A percentile compares a stretch with the other conserved stretches of the same genome.
Evolutionary conservation across 2,113 vertebrate species (phyloP).

Genomic region (Bungarus multicinctus): DNA sequence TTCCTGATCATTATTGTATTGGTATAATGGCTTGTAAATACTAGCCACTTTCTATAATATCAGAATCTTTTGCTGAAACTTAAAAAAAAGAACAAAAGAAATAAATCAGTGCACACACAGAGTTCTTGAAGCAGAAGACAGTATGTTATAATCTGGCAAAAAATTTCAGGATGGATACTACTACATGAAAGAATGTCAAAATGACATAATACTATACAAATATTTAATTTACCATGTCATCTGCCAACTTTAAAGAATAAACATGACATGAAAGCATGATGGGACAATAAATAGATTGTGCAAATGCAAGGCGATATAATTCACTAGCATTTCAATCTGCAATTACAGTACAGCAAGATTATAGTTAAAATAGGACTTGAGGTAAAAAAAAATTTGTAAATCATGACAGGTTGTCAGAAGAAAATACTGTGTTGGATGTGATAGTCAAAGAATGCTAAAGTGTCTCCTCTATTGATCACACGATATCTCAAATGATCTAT

Average conservation of each 20-base stretch:
- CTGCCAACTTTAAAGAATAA: background rate
- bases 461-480: slow-evolving; percentile 28
- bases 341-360: background rate
- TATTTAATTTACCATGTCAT: slow-evolving; percentile 2
- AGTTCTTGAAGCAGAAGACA: background rate
- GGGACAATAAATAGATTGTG: background rate
- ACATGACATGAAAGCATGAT: background rate
- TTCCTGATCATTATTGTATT: background rate
- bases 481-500: slow-evolving; percentile 37
- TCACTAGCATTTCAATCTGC: slow-evolving; percentile 22
- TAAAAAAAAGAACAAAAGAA: background rate
- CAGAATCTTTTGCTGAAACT: background rate
- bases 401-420: slow-evolving; percentile 32
- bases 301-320: slow-evolving; percentile 1
- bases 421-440: slow-evolving; percentile 36
- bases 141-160: background rate
- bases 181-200: background rate
- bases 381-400: slow-evolving; percentile 30
- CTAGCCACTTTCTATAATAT: background rate
- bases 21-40: background rate
- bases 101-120: background rate
- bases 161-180: background rate
- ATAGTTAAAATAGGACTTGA: slow-evolving; percentile 3
- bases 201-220: slow-evolving; percentile 15
- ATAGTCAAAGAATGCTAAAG: slow-evolving; percentile 19